Conservation (phyloP, 2,888 invertebrate species). For the Cremastinae sp. region DNA sequence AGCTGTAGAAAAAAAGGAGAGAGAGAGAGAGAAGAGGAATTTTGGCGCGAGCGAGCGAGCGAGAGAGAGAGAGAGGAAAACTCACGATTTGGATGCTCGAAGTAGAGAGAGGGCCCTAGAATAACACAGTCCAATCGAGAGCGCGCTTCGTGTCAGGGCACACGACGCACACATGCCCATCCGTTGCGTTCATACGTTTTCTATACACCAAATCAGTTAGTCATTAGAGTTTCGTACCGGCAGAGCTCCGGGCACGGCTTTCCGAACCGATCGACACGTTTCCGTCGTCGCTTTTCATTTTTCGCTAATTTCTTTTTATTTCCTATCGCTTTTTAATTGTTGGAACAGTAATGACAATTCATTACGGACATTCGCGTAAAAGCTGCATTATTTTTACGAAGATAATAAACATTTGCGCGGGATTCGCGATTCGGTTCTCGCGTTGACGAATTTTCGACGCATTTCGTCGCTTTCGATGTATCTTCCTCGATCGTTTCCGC, state of each 20-base stretch:
- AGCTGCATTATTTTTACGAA: too few species aligned
- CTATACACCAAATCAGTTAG: slow-evolving; percentile 30
- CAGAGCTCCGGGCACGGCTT: slow-evolving; percentile 3
- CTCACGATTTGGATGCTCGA: slow-evolving; percentile 47
- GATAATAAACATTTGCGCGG: too few species aligned
- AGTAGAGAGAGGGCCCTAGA: slow-evolving; percentile 58
- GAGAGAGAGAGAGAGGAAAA: slow-evolving; percentile 44
- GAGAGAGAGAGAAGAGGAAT: slow-evolving; percentile 47
- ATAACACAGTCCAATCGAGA: slow-evolving; percentile 65
- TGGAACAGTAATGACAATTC: too few species aligned
- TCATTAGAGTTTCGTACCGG: slow-evolving; percentile 24
- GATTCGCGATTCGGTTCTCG: too few species aligned
- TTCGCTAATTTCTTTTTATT: neutral
- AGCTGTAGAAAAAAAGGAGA: slow-evolving; percentile 16
- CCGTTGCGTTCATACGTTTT: slow-evolving; percentile 30
- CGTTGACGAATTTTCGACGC: too few species aligned
- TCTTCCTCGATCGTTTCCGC: too few species aligned
- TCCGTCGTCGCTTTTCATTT: neutral
- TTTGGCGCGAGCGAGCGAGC: too few species aligned
- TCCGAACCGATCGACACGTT: neutral
- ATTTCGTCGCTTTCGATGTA: too few species aligned
- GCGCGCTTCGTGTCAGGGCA: slow-evolving; percentile 64
- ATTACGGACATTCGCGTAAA: too few species aligned
- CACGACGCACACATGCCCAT: slow-evolving; percentile 42
- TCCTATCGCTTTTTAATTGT: too few species aligned